Conservation (phyloP, 2,113 vertebrate species). For the Lophura nycthemera region DNA sequence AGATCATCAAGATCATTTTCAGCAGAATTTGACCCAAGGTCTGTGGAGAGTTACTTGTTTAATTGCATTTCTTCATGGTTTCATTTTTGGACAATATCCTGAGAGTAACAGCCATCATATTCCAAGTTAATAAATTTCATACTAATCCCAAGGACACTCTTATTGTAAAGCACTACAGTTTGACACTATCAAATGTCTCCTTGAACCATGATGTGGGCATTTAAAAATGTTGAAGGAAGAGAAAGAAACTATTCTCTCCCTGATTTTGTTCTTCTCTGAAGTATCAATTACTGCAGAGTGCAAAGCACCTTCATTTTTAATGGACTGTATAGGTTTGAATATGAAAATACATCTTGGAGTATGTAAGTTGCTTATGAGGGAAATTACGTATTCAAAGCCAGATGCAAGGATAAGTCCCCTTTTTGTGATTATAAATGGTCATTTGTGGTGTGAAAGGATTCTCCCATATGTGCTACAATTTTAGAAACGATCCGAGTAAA, state of each 20-base stretch:
- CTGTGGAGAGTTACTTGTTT: background rate
- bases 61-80: background rate
- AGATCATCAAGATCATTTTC: background rate
- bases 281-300: background rate
- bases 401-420: background rate
- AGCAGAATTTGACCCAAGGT: background rate
- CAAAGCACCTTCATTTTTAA: background rate
- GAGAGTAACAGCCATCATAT: background rate
- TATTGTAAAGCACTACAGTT: background rate
- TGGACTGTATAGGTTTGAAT: background rate
- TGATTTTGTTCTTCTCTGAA: background rate
- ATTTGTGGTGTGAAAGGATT: background rate
- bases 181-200: background rate
- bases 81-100: background rate
- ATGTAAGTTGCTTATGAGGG: background rate
- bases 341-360: background rate
- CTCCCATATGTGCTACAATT: background rate
- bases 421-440: background rate
- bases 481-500: background rate
- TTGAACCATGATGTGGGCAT: background rate
- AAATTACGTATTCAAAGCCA: background rate
- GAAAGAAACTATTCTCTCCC: background rate
- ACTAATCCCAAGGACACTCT: background rate
- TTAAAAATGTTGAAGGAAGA: background rate
- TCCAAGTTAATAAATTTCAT: background rate